Evolutionary conservation across 2,113 vertebrate genomes (phyloP).

Genomic region (Rhineura floridana): DNA sequence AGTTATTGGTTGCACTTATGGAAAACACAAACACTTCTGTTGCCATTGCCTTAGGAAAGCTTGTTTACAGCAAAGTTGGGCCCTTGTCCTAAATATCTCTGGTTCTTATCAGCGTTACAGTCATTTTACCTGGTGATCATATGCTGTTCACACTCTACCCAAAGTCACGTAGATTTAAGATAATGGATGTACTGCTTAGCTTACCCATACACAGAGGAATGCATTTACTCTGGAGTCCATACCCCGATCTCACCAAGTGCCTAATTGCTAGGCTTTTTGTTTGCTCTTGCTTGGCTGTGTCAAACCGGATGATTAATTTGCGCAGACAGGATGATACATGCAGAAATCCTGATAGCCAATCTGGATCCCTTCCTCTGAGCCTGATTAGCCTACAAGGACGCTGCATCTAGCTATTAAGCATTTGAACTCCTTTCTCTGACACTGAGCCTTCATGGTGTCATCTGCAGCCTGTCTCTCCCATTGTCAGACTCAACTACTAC

Average conservation of each 20-base stretch:
- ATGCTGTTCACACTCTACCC: neutral
- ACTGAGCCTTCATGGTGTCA: neutral
- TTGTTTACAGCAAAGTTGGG: neutral
- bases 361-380: neutral
- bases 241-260: neutral
- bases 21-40: neutral
- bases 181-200: neutral
- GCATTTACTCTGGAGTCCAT: neutral
- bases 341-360: neutral
- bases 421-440: rapidly evolving
- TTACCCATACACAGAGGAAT: neutral
- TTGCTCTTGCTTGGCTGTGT: neutral
- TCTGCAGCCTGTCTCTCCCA: neutral
- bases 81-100: neutral
- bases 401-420: neutral
- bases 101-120: neutral
- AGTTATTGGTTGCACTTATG: neutral
- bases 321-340: neutral
- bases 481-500: neutral
- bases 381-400: neutral
- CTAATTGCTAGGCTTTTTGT: neutral
- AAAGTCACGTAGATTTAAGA: neutral
- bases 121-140: neutral
- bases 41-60: neutral
- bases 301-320: neutral